phyloP scores from a whole-genome alignment of 1,140 invertebrate species.

The Polyergus mexicanus region DNA sequence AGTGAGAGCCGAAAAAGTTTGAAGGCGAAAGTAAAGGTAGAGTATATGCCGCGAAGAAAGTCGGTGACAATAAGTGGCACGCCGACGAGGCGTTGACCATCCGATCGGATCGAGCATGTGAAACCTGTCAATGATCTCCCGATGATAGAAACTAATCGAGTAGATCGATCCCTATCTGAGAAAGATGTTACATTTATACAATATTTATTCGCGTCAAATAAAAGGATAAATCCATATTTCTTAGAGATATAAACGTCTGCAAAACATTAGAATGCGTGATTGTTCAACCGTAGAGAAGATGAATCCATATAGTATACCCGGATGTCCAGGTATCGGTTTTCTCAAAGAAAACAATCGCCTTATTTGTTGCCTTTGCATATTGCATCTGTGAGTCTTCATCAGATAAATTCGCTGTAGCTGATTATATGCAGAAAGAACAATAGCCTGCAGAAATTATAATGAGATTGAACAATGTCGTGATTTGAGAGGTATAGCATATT shows the following conservation, averaged over 20 bases:
- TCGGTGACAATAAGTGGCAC: constrained; percentile 68
- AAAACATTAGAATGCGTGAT: not conserved
- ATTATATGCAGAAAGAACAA: constrained; percentile 33
- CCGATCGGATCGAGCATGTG: constrained; percentile 44
- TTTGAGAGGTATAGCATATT: not conserved
- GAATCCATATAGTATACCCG: not conserved
- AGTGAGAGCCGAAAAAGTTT: constrained; percentile 53
- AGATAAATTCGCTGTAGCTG: constrained; percentile 22
- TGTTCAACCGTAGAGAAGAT: constrained; percentile 33
- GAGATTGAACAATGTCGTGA: constrained; percentile 10
- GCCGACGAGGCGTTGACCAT: constrained; percentile 41
- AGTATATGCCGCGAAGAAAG: constrained; percentile 66
- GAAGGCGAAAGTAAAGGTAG: constrained; percentile 72
- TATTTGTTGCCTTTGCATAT: not conserved
- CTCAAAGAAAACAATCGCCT: constrained; percentile 41
- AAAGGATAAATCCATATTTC: not conserved
- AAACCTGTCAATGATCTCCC: constrained; percentile 45
- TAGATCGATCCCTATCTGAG: not conserved
- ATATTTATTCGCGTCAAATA: not conserved
- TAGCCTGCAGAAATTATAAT: constrained; percentile 27
- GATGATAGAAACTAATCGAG: not conserved
- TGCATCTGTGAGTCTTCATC: constrained; percentile 24
- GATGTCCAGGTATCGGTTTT: constrained; percentile 18
- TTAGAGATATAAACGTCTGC: not conserved
- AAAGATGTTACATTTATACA: not conserved